Evolutionary conservation across 2,113 vertebrate genomes (phyloP), one percentile per base, ranked within the genome.

Genomic region (Bungarus multicinctus): DNA sequence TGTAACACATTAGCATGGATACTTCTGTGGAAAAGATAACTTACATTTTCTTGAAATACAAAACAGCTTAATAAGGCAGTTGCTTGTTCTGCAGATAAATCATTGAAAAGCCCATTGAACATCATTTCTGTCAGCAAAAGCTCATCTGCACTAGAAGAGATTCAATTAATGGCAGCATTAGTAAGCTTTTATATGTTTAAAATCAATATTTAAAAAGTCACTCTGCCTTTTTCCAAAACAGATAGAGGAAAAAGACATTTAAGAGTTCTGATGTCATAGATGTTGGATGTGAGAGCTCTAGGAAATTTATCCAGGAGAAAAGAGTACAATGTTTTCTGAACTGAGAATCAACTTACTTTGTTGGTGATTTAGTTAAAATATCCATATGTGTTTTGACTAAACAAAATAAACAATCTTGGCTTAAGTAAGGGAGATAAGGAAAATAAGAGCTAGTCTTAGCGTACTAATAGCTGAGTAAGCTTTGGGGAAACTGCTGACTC

Each of bases 41-140:
- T 96, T 97, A 99, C 99, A 1, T 99, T 99, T 96, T 99, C 99
- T 96, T 99, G 99, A 98, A 99, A 99, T 69, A 99, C 99, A 10
- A 99, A 99, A 96, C 99, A 99, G 98, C 99, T 99, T 86, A 99
- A 98, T 39, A 99, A 97, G 23, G 99, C 98, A 0, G 99, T 98
- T 93, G 98, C 98, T 93, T 99, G 99, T 86, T 99, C 99, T 5
- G 98, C 98, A 34, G 99, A 98, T 93, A 99, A 98, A 89, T 99
- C 99, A 91, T 99, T 99, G 97, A 99, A 99, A 89, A 99, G 98
- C 0, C 99, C 99, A 85, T 99, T 99, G 96, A 99, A 99, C 95
- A 99, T 97, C 99, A 99, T 99, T 97, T 99, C 99, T 0, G 99
- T 99, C 93, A 99, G 97, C 43, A 99, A 98, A 5, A 99, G 98